Conservation (phyloP, 2,797 vertebrate species). For the Heterohyrax brucei region DNA sequence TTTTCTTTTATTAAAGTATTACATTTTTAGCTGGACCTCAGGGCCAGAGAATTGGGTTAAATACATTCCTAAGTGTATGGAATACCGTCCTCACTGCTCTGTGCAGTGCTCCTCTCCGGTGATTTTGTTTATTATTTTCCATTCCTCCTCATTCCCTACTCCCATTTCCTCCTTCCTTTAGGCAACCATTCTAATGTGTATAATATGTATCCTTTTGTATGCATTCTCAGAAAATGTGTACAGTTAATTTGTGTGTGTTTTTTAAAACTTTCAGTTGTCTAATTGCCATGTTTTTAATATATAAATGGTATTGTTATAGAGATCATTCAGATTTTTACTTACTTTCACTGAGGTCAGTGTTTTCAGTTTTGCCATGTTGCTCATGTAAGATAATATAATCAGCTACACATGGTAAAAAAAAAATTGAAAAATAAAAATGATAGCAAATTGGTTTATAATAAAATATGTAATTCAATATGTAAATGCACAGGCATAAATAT, state of each 20-base stretch:
- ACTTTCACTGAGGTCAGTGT: conserved; percentile 27
- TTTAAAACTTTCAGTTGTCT: conserved; percentile 48
- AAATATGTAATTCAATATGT: conserved; percentile 69
- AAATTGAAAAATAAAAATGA: conserved; percentile 68
- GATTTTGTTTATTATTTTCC: background rate
- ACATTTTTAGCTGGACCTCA: background rate
- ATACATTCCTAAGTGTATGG: fast-evolving
- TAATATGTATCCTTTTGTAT: background rate
- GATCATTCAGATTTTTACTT: background rate
- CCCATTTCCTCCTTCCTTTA: background rate
- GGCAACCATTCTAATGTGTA: too few species aligned
- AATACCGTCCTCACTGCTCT: fast-evolving
- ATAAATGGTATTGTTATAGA: conserved; percentile 31
- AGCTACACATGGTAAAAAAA: conserved; percentile 55
- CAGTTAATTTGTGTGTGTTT: background rate
- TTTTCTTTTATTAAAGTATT: background rate
- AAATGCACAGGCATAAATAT: conserved; percentile 28
- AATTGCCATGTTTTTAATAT: conserved; percentile 47
- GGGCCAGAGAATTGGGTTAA: background rate
- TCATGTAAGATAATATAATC: conserved; percentile 66
- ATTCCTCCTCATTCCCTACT: too few species aligned
- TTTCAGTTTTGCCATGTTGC: conserved; percentile 47
- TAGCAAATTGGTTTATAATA: conserved; percentile 73
- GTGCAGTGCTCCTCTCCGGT: too few species aligned
- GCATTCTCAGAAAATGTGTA: conserved; percentile 10